Conservation (phyloP, 2,888 invertebrate genomes). For the Spatulosminthurus flaviceps region DNA sequence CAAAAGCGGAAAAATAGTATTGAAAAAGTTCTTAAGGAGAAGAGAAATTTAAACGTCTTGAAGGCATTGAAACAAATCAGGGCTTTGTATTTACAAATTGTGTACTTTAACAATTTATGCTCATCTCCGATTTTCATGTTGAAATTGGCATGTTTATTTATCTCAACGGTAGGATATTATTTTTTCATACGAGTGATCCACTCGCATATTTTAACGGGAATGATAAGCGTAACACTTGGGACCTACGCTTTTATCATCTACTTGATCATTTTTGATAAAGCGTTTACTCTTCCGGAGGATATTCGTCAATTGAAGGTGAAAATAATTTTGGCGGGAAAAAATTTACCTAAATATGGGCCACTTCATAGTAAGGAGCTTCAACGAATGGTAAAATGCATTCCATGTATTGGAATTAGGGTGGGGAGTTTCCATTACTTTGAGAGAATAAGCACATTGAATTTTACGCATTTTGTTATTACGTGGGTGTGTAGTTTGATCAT, state of each 20-base stretch:
- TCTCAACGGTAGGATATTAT: not conserved
- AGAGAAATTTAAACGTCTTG: too few relatives aligned
- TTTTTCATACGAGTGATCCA: not conserved
- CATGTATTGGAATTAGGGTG: not conserved
- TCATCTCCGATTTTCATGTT: not conserved
- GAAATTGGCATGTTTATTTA: not conserved
- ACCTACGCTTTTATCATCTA: not conserved
- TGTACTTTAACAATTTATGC: not conserved
- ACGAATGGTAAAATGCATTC: not conserved
- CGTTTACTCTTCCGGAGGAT: not conserved
- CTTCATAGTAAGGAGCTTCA: not conserved
- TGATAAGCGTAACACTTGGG: not conserved
- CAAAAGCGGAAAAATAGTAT: not conserved
- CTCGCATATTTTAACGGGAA: not conserved
- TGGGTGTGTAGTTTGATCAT: too few relatives aligned
- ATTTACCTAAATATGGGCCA: too few relatives aligned
- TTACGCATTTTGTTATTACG: not conserved
- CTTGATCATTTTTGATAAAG: slow-evolving; percentile 4
- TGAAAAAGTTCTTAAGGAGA: too few relatives aligned
- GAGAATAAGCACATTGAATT: not conserved
- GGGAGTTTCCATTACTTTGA: not conserved
- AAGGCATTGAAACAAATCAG: not conserved
- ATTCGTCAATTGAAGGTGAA: not conserved
- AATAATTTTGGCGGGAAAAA: too few relatives aligned
- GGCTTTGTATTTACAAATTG: not conserved